Evolutionary conservation across 2,113 vertebrate genomes (phyloP).

Genomic region (Capreolus pygargus): DNA sequence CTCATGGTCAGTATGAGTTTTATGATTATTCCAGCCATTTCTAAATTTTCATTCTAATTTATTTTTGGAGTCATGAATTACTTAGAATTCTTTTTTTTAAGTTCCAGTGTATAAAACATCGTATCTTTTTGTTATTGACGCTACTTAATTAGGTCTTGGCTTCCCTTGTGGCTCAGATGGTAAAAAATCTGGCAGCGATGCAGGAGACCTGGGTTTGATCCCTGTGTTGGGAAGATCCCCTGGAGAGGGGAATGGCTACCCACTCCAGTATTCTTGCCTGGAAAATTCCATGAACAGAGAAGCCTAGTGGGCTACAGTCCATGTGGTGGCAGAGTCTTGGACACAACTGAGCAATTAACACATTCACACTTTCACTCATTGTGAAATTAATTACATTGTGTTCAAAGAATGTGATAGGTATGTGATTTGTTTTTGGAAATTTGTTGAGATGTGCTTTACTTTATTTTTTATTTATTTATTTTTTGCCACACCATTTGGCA

Average conservation of each 20-base stretch:
- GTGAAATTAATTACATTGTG: neutral
- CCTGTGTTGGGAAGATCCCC: neutral
- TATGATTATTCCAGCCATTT: neutral
- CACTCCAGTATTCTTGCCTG: neutral
- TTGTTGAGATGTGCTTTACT: neutral
- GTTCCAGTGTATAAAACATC: neutral
- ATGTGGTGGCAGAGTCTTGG: neutral
- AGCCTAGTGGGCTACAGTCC: rapidly evolving
- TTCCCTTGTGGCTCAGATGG: neutral
- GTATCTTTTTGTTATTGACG: neutral
- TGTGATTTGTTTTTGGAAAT: neutral
- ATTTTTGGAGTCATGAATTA: neutral
- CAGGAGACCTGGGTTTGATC: neutral
- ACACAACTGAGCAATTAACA: neutral
- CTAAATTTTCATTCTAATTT: neutral
- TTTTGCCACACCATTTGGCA: neutral
- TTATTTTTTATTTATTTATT: neutral
- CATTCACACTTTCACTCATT: neutral
- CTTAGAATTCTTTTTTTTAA: constrained; percentile 23
- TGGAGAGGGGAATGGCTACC: neutral
- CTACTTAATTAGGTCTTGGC: neutral
- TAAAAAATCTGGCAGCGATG: neutral
- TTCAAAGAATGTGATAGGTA: neutral
- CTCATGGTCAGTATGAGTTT: neutral
- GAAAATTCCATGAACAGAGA: neutral